A percentile compares a stretch with the other conserved stretches of the same genome.
phyloP scores from a whole-genome alignment of 2,888 invertebrate genomes.

The Trissolcus brochymenae region DNA sequence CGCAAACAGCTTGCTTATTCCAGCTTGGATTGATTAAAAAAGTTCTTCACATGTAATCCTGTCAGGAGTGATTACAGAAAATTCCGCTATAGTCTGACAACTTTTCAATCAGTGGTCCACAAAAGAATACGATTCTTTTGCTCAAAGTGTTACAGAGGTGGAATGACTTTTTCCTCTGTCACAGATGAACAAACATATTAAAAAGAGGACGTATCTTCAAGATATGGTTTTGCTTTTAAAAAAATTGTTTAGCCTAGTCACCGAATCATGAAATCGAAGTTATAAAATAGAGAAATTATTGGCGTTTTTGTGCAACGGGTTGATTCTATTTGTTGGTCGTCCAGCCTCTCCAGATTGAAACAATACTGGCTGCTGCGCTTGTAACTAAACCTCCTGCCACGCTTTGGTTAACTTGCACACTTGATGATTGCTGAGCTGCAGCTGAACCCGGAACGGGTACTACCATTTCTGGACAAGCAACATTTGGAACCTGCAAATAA shows the following conservation, averaged over 20 bases:
- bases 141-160: no score
- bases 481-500: constrained; percentile 78
- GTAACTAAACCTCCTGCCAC: constrained; percentile 86
- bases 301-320: constrained; percentile 17
- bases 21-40: no score
- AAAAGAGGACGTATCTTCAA: no score
- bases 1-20: no score
- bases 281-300: constrained; percentile 12
- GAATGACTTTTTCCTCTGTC: constrained; percentile 9
- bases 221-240: no score
- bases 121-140: no score
- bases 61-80: no score
- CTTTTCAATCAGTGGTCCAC: no score
- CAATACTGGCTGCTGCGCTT: constrained; percentile 89
- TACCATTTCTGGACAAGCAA: constrained; percentile 78
- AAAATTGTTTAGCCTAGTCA: neutral
- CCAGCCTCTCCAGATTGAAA: constrained; percentile 88
- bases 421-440: constrained; percentile 70
- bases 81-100: no score
- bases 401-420: constrained; percentile 76
- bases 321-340: constrained; percentile 78
- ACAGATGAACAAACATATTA: constrained; percentile 4
- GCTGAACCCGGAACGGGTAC: constrained; percentile 73
- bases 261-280: neutral
- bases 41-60: no score